A percentile compares a stretch with the other conserved stretches of the same genome.
phyloP scores from a whole-genome alignment of 1,140 invertebrate species.

The Druon quercuslanigerum region DNA sequence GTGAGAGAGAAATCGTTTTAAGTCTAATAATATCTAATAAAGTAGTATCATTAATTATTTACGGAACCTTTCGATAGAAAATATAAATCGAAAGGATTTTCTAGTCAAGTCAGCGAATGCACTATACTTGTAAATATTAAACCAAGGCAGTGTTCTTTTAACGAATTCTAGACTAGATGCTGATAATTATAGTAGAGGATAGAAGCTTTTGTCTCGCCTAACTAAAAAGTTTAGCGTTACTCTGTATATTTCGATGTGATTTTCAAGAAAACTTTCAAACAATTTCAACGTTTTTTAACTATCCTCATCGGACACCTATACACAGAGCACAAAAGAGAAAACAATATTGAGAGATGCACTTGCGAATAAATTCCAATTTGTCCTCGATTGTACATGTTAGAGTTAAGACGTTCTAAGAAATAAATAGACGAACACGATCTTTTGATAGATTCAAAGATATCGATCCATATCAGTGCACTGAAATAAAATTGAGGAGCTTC shows the following conservation, averaged over 20 bases:
- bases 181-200: slow-evolving; percentile 40
- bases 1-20: slow-evolving; percentile 12
- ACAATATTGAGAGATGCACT: slow-evolving; percentile 17
- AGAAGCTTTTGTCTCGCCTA: slow-evolving; percentile 30
- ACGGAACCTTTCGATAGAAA: not conserved
- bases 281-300: slow-evolving; percentile 30
- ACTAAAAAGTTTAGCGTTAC: slow-evolving; percentile 25
- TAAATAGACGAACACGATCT: not conserved
- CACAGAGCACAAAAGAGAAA: slow-evolving; percentile 17
- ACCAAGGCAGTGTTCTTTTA: slow-evolving; percentile 31
- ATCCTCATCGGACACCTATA: slow-evolving; percentile 21
- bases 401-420: not conserved
- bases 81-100: slow-evolving; percentile 14
- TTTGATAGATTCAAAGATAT: slow-evolving; percentile 22
- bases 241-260: slow-evolving; percentile 30
- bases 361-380: slow-evolving; percentile 27
- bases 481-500: slow-evolving; percentile 26
- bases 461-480: slow-evolving; percentile 22
- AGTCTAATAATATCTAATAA: slow-evolving; percentile 26
- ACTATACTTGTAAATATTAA: slow-evolving; percentile 27
- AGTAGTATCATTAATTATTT: slow-evolving; percentile 20
- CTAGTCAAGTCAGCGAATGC: slow-evolving; percentile 18
- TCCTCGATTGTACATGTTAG: slow-evolving; percentile 22
- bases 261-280: slow-evolving; percentile 30
- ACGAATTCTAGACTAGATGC: slow-evolving; percentile 24